phyloP scores from a whole-genome alignment of 2,797 vertebrate genomes.

The Hemibagrus guttatus region DNA sequence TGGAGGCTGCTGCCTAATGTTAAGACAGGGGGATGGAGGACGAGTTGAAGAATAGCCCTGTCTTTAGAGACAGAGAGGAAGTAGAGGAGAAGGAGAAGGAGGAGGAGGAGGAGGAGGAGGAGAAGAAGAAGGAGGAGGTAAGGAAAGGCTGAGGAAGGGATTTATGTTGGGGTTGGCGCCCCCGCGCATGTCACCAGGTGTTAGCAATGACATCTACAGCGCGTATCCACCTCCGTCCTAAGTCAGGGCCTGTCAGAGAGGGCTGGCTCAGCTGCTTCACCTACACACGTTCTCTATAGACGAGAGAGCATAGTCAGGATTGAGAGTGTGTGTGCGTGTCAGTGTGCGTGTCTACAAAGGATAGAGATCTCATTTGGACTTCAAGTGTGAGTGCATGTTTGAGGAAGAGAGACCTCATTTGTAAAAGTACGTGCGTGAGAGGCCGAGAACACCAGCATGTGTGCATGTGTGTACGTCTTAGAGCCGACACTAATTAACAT shows the following conservation, averaged over 20 bases:
- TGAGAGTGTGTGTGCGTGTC: slow-evolving; percentile 9
- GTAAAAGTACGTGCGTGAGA: slow-evolving; percentile 19
- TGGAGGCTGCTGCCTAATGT: slow-evolving; percentile 32
- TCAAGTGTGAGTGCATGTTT: slow-evolving; percentile 22
- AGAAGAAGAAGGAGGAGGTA: not conserved
- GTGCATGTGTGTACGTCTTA: slow-evolving; percentile 30
- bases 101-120: not conserved
- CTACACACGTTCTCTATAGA: slow-evolving; percentile 60
- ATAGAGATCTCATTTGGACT: slow-evolving; percentile 18
- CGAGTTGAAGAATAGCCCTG: slow-evolving; percentile 36
- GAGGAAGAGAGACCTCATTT: slow-evolving; percentile 24
- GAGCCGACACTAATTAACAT: slow-evolving; percentile 49
- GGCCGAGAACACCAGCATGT: slow-evolving; percentile 8
- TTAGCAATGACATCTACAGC: slow-evolving; percentile 56
- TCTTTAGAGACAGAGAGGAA: slow-evolving; percentile 37
- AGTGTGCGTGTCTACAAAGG: slow-evolving; percentile 7
- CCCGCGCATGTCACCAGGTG: slow-evolving; percentile 51
- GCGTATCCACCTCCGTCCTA: slow-evolving; percentile 63
- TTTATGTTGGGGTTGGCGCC: slow-evolving; percentile 53
- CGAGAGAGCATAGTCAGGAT: slow-evolving; percentile 49
- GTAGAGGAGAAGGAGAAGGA: slow-evolving; percentile 33
- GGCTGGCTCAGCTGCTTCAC: slow-evolving; percentile 67
- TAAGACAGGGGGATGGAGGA: slow-evolving; percentile 25
- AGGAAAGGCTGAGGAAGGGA: slow-evolving; percentile 47
- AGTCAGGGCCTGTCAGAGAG: slow-evolving; percentile 70